Percentiles rank a stretch among this genome's conserved stretches.
Evolutionary conservation across 2,888 invertebrate species (phyloP).

Genomic region (Galerucella nymphaeae): DNA sequence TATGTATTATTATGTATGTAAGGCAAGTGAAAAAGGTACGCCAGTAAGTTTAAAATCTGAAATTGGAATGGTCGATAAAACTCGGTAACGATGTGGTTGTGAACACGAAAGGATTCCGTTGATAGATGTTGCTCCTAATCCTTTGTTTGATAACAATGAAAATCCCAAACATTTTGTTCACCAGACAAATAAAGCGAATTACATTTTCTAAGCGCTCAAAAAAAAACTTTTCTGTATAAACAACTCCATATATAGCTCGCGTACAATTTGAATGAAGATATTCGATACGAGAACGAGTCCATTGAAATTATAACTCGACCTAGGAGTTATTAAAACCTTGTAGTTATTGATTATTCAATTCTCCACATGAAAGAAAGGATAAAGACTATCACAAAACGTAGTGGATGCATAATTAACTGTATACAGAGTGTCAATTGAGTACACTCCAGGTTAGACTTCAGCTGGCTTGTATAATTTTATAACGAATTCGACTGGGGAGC

Average conservation of each 20-base stretch:
- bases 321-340: too few relatives aligned
- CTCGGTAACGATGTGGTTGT: neutral
- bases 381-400: too few relatives aligned
- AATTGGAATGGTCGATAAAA: neutral
- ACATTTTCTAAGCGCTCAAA: neutral
- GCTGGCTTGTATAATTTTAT: too few relatives aligned
- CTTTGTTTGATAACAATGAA: conserved; percentile 3
- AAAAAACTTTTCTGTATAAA: neutral
- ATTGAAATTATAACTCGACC: neutral
- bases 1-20: neutral
- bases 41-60: neutral
- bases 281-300: too few relatives aligned
- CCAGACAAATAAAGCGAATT: neutral
- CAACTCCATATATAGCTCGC: too few relatives aligned
- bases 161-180: conserved; percentile 1
- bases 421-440: too few relatives aligned
- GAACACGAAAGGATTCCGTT: neutral
- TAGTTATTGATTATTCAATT: neutral
- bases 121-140: conserved; percentile 7
- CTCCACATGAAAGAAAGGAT: neutral
- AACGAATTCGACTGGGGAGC: too few relatives aligned
- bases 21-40: neutral
- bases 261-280: too few relatives aligned
- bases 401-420: too few relatives aligned
- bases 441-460: too few relatives aligned